These are phyloP conservation scores for Otolemur crassicaudatus DNA, from an alignment of 2,797 vertebrate genomes.

Conservation along the genomic window DNA sequence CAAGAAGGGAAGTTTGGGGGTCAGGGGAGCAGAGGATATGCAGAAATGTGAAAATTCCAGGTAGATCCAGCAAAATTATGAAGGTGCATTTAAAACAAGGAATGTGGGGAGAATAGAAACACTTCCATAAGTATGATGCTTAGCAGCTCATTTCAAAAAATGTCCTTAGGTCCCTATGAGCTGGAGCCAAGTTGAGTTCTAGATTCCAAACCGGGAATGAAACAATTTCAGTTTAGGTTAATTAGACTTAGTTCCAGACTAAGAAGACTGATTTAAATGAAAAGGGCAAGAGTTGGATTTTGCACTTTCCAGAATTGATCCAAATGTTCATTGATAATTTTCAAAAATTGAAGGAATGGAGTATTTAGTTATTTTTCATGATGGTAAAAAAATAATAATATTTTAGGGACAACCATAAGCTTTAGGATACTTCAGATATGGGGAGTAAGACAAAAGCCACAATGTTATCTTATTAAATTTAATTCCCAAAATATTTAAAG, in stretches of 20 bases:
- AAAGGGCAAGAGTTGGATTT: constrained; percentile 38
- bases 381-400: neutral
- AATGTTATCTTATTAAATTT: neutral
- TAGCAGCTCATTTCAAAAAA: constrained; percentile 13
- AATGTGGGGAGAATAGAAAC: neutral
- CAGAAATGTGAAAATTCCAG: neutral
- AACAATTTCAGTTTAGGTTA: neutral
- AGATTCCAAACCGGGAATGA: neutral
- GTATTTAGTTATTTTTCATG: constrained; percentile 1
- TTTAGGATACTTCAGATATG: neutral
- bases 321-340: constrained; percentile 27
- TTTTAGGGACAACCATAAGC: neutral
- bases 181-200: neutral
- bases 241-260: neutral
- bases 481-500: neutral
- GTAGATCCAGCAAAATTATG: neutral
- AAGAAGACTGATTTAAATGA: neutral
- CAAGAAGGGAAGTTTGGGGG: neutral
- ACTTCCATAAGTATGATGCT: neutral
- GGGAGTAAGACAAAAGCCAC: accelerated
- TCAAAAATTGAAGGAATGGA: neutral
- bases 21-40: neutral
- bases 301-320: constrained; percentile 18
- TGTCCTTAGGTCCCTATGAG: neutral
- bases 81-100: neutral